Base-by-base conservation (phyloP, 2,113 vertebrate genomes). In the Nematolebias whitei region DNA sequence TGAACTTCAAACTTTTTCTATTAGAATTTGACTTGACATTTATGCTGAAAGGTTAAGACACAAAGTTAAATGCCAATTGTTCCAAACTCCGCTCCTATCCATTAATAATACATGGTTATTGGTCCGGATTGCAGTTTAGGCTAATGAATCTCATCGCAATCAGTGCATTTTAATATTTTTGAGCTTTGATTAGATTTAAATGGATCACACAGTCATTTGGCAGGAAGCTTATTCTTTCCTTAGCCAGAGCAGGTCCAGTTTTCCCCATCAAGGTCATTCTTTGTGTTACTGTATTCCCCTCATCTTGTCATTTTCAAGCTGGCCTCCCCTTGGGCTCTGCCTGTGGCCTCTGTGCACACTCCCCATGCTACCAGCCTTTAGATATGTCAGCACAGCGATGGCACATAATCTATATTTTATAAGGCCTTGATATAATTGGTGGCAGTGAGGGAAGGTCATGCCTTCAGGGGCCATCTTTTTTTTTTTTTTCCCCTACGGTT, bases 401-500 rank as follows among this genome's bases (percentile, higher is more conserved):
- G 82, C 85, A 90, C 79, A 72, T 87, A 87, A 92, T 92, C 89
- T 88, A 90, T 92, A 91, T 90, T 92, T 93, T 87, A 91, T 90
- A 89, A 88, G 84, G 71, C 65, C 80, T 86, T 84, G 75, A 85
- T 87, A 86, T 91, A 91, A 92, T 92, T 92, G 87, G 84, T 87
- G 84, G 71, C 83, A 77, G 63, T 48, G 78, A 78, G 63, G 75
- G 87, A 87, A 90, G 88, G 88, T 91, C 87, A 82, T 74, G 68
- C 80, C 84, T 91, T 83, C 20, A 22, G 87, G 87, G 85, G 51
- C 66, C 70, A 15, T 76, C 39, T 56, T 63, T 63, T 62, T 49
- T 35, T 69, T 58, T 63, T 62, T 49, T 35, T 69, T 58, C 47
- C 65, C 69, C 16, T 47, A 23, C 72, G 57, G 65, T 73, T 69